Conservation (phyloP, 1,140 invertebrate species). For the Eriocheir sinensis region DNA sequence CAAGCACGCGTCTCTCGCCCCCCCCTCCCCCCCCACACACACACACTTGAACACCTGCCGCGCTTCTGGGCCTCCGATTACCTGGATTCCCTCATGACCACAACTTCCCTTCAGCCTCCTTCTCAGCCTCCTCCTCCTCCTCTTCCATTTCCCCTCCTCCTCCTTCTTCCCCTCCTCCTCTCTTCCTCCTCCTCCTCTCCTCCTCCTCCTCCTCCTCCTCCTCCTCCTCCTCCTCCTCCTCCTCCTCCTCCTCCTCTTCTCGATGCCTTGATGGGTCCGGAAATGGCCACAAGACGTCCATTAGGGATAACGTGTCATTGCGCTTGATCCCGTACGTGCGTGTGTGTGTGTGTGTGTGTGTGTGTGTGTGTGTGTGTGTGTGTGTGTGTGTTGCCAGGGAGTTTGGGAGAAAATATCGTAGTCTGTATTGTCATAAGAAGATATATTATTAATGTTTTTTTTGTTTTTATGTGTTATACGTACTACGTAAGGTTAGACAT, state of each 20-base stretch:
- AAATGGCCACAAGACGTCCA: neutral
- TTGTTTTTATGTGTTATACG: too few species aligned
- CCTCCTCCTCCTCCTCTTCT: neutral
- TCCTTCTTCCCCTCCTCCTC: neutral
- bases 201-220: neutral
- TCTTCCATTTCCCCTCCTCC: neutral
- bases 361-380: constrained; percentile 38
- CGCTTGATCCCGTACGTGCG: neutral
- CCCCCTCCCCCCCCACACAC: too few species aligned
- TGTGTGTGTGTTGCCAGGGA: too few species aligned
- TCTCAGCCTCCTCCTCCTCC: neutral
- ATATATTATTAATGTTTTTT: too few species aligned
- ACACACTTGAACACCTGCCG: neutral
- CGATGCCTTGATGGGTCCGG: neutral
- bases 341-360: constrained; percentile 54
- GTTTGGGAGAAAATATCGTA: too few species aligned
- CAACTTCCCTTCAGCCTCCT: constrained; percentile 20
- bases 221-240: constrained; percentile 11
- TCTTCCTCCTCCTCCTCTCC: neutral
- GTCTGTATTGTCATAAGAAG: too few species aligned
- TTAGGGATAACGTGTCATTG: neutral
- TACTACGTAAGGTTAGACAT: too few species aligned
- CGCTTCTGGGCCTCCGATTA: neutral
- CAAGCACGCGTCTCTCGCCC: neutral
- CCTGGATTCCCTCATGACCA: neutral